phyloP scores from a whole-genome alignment of 92 coral and sea anemone genomes.

The Epizoanthus scotinus region DNA sequence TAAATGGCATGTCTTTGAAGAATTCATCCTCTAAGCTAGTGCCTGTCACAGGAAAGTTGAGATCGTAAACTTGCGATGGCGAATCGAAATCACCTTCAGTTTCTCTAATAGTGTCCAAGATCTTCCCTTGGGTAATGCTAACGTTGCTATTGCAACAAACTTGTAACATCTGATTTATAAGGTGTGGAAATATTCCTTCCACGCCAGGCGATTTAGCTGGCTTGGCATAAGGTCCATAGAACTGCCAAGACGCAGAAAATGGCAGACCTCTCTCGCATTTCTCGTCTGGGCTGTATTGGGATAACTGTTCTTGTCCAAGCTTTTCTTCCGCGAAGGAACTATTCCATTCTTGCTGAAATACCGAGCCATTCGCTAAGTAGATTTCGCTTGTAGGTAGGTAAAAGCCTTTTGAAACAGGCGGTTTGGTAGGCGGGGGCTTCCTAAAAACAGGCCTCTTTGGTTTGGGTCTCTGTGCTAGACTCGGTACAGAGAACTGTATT shows the following conservation, averaged over 20 bases:
- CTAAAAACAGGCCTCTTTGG: no score
- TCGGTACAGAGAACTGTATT: neutral
- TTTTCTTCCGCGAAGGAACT: conserved; percentile 47
- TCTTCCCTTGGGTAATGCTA: conserved; percentile 63
- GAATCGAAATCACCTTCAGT: conserved; percentile 70
- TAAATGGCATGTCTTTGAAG: conserved; percentile 80
- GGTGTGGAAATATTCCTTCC: conserved; percentile 92
- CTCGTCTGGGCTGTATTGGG: conserved; percentile 71
- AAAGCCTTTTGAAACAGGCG: conserved; percentile 45
- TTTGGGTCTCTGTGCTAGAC: conserved; percentile 1
- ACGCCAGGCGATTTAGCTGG: conserved; percentile 58
- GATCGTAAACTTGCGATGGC: conserved; percentile 65
- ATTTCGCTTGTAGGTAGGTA: conserved; percentile 41
- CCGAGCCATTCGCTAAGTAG: conserved; percentile 24
- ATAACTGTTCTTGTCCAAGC: conserved; percentile 48
- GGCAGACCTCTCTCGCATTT: conserved; percentile 80
- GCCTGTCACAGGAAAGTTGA: conserved; percentile 88
- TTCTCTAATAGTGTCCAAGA: conserved; percentile 66
- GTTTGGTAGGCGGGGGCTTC: neutral
- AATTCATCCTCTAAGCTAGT: conserved; percentile 60
- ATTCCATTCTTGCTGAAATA: conserved; percentile 27
- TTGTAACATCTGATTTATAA: conserved; percentile 73
- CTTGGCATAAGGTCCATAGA: conserved; percentile 90
- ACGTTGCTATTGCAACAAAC: conserved; percentile 74
- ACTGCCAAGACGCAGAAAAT: conserved; percentile 90